Evolutionary conservation across 1,140 invertebrate species (phyloP).

Genomic region (Cydia strobilella): DNA sequence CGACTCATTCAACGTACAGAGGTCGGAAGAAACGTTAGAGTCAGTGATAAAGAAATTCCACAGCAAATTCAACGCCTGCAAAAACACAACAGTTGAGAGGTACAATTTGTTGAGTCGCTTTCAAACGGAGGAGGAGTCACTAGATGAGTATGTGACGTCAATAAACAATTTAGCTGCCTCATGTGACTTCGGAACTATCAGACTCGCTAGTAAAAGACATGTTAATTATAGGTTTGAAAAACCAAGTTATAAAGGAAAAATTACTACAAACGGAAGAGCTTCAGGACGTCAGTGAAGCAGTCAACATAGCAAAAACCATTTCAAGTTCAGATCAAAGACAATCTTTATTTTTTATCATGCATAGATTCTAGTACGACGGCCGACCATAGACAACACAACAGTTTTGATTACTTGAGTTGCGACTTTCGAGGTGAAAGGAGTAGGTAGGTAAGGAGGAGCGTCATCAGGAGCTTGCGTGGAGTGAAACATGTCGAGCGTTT

Average conservation of each 20-base stretch:
- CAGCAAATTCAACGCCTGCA: background rate
- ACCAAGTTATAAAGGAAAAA: background rate
- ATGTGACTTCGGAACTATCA: background rate
- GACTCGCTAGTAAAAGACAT: background rate
- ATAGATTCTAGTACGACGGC: too few relatives aligned
- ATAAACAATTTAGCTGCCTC: background rate
- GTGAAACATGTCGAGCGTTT: too few relatives aligned
- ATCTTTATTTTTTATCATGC: too few relatives aligned
- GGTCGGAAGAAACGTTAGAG: background rate
- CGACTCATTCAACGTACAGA: background rate
- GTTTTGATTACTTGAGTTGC: too few relatives aligned
- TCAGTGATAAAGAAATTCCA: background rate
- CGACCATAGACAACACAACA: too few relatives aligned
- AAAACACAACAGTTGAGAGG: background rate
- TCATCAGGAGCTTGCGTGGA: too few relatives aligned
- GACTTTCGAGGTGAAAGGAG: too few relatives aligned
- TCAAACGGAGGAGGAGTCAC: background rate
- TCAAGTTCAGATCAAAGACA: too few relatives aligned
- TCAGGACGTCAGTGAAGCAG: too few relatives aligned
- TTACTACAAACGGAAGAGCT: background rate
- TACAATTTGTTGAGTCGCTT: background rate
- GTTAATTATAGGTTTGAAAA: background rate
- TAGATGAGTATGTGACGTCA: background rate
- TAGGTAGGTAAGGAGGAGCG: too few relatives aligned
- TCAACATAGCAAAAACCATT: too few relatives aligned